Evolutionary conservation across 2,797 vertebrate genomes (phyloP).

Genomic region (Xerus rutilus): DNA sequence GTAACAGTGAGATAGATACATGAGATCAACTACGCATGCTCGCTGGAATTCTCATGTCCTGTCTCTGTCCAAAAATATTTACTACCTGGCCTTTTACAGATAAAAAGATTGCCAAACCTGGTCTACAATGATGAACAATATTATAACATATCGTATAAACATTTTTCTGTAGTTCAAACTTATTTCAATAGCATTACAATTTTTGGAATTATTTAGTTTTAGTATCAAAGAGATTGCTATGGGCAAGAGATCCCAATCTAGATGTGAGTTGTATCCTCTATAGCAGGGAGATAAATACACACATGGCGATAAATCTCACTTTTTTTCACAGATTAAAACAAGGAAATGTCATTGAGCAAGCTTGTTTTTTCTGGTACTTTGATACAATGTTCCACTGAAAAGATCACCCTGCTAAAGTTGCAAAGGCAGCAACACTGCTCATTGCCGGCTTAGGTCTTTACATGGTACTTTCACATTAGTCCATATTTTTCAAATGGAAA

Average conservation of each 20-base stretch:
- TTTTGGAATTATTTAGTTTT: constrained; percentile 38
- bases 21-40: neutral
- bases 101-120: neutral
- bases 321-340: neutral
- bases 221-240: neutral
- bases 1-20: neutral
- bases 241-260: neutral
- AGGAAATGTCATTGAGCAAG: neutral
- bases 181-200: neutral
- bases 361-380: neutral
- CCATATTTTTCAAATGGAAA: neutral
- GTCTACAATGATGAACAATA: neutral
- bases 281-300: neutral
- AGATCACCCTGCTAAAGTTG: neutral
- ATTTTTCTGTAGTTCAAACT: constrained; percentile 20
- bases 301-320: neutral
- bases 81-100: neutral
- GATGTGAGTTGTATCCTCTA: neutral
- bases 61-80: neutral
- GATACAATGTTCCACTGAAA: constrained; percentile 9
- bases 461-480: neutral
- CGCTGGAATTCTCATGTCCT: neutral
- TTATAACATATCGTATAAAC: neutral
- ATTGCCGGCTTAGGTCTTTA: neutral
- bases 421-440: neutral